Percentiles rank a stretch among this genome's conserved stretches.
Conservation (phyloP, 2,797 vertebrate genomes). For the Arrhamphus sclerolepis region DNA sequence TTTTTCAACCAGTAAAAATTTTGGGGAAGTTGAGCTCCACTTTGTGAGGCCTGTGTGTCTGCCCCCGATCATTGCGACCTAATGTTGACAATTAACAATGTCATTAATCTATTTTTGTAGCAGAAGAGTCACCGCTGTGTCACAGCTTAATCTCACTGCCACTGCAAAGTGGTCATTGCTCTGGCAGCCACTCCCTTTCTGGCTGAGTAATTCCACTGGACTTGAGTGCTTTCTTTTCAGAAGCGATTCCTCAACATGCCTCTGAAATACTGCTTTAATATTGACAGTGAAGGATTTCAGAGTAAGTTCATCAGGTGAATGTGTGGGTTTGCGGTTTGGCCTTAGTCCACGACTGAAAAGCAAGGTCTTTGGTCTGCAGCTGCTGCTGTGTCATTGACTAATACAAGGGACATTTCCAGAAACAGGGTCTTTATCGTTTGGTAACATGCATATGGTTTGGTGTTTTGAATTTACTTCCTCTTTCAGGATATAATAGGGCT, state of each 20-base stretch:
- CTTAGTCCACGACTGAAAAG: conserved; percentile 12
- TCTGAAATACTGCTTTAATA: conserved; percentile 26
- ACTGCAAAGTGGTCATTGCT: conserved; percentile 54
- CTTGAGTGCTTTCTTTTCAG: conserved; percentile 34
- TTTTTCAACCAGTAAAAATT: neutral
- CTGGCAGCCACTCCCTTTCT: conserved; percentile 71
- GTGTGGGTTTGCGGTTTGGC: conserved; percentile 14
- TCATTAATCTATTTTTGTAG: conserved; percentile 28
- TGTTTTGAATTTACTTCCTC: conserved; percentile 8
- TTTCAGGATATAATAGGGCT: conserved; percentile 19
- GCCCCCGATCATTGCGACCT: neutral
- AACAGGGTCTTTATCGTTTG: conserved; percentile 46
- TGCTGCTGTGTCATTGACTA: conserved; percentile 51
- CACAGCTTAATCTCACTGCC: conserved; percentile 42
- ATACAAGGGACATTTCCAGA: conserved; percentile 6
- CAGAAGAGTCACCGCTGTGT: conserved; percentile 39
- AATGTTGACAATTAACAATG: conserved; percentile 8
- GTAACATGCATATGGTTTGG: neutral
- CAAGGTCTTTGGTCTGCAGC: conserved; percentile 21
- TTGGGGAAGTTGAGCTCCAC: too few species aligned
- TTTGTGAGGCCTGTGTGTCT: too few species aligned
- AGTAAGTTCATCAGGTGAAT: conserved; percentile 11
- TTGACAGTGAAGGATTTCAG: conserved; percentile 25
- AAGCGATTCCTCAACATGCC: conserved; percentile 20
- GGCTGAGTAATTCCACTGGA: conserved; percentile 33